phyloP scores from a whole-genome alignment of 2,113 vertebrate genomes.

The Nansenia antarctica region DNA sequence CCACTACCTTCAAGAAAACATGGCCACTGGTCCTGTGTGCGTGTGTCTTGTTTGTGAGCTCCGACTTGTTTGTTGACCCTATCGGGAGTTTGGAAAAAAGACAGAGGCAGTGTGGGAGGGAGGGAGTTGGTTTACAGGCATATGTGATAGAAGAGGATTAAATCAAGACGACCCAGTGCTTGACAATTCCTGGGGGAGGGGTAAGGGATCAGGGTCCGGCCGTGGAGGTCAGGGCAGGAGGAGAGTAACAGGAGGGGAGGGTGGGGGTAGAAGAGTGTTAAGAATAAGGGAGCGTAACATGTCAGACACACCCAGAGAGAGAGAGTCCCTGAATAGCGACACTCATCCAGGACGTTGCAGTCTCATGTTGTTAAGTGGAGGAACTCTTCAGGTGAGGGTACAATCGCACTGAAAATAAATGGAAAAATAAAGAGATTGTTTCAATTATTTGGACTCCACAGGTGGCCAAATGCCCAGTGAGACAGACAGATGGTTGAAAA shows the following conservation, averaged over 20 bases:
- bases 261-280: slow-evolving; percentile 36
- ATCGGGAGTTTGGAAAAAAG: neutral
- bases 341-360: slow-evolving; percentile 30
- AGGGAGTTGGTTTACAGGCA: neutral
- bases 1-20: no score
- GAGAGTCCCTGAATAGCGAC: slow-evolving; percentile 42
- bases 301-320: slow-evolving; percentile 61
- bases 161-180: neutral
- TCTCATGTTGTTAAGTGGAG: slow-evolving; percentile 58
- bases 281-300: slow-evolving; percentile 62
- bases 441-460: no score
- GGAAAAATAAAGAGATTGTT: slow-evolving; percentile 7
- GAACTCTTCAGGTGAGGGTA: slow-evolving; percentile 5
- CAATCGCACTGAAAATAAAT: neutral
- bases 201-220: slow-evolving; percentile 5
- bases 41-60: neutral
- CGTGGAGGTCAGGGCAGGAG: slow-evolving; percentile 41
- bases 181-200: neutral
- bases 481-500: no score
- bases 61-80: neutral
- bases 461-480: no score
- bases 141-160: neutral
- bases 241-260: slow-evolving; percentile 22
- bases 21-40: slow-evolving; percentile 38
- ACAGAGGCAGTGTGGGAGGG: no score